Percentiles rank a stretch among this genome's conserved stretches.
phyloP scores from a whole-genome alignment of 1,140 invertebrate genomes.

The Pogonomyrmex californicus region DNA sequence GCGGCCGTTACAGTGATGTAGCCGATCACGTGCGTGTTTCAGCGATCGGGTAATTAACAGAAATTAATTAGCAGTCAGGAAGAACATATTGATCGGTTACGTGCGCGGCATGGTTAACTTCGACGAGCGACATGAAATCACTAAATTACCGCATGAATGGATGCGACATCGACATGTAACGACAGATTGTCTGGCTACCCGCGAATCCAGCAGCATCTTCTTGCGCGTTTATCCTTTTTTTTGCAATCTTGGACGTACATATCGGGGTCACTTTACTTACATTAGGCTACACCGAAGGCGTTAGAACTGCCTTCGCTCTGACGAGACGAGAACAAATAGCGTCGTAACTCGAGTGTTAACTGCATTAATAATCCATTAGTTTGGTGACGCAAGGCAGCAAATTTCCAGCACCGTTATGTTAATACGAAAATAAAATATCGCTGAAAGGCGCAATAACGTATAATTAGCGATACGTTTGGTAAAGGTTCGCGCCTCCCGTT shows the following conservation, averaged over 20 bases:
- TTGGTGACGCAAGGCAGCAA: not conserved
- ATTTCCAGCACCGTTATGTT: not conserved
- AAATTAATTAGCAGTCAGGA: conserved; percentile 76
- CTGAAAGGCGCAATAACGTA: not conserved
- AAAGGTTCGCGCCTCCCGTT: not conserved
- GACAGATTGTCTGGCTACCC: conserved; percentile 37
- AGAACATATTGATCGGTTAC: conserved; percentile 79
- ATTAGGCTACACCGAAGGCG: not conserved
- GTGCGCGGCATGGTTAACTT: conserved; percentile 71
- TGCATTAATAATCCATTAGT: conserved; percentile 33
- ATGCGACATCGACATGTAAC: conserved; percentile 29
- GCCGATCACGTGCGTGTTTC: conserved; percentile 44
- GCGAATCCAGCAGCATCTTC: conserved; percentile 24
- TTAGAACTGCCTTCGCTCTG: not conserved
- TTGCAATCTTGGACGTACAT: not conserved
- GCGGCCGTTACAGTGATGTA: not conserved
- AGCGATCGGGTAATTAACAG: conserved; percentile 74
- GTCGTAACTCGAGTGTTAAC: conserved; percentile 14
- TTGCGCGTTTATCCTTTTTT: not conserved
- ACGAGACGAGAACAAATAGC: not conserved
- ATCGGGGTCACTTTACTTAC: not conserved
- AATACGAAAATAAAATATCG: conserved; percentile 2
- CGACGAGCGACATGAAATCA: conserved; percentile 50
- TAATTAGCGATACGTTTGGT: not conserved
- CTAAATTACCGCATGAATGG: conserved; percentile 48